Conservation (phyloP, 1,140 invertebrate genomes). For the Ceratina australensis region DNA sequence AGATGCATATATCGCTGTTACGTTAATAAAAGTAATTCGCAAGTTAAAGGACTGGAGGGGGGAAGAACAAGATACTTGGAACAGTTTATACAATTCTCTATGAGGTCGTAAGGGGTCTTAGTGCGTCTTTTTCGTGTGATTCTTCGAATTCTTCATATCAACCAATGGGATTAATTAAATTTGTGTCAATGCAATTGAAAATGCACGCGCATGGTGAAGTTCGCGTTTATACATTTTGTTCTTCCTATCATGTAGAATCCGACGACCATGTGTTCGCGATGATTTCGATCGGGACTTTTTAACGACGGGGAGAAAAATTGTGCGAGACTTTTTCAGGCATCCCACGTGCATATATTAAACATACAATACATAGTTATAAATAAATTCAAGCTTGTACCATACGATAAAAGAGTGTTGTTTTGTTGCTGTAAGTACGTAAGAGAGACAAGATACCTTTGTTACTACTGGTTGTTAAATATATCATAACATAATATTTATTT, state of each 20-base stretch:
- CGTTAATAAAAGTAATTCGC: constrained; percentile 49
- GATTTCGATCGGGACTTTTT: background rate
- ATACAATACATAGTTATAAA: constrained; percentile 61
- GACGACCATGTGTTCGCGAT: background rate
- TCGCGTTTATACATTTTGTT: background rate
- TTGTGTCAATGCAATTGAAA: no score
- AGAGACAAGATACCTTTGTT: constrained; percentile 72
- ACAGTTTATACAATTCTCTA: constrained; percentile 51
- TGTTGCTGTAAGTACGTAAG: constrained; percentile 64
- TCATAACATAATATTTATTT: constrained; percentile 72
- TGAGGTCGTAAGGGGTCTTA: constrained; percentile 32
- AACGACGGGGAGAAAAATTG: background rate
- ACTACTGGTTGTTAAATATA: constrained; percentile 75
- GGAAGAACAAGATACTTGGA: constrained; percentile 38
- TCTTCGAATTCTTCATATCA: background rate
- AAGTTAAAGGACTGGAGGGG: background rate
- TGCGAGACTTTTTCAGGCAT: constrained; percentile 34
- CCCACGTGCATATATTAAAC: constrained; percentile 51
- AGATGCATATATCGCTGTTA: constrained; percentile 68
- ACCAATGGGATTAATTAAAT: background rate
- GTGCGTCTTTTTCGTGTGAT: background rate
- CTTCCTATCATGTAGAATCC: background rate
- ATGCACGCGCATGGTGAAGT: background rate
- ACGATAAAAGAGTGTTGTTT: constrained; percentile 63
- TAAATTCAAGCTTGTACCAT: constrained; percentile 59